Base-by-base conservation (phyloP, 2,797 vertebrate species). In the Spatula clypeata region DNA sequence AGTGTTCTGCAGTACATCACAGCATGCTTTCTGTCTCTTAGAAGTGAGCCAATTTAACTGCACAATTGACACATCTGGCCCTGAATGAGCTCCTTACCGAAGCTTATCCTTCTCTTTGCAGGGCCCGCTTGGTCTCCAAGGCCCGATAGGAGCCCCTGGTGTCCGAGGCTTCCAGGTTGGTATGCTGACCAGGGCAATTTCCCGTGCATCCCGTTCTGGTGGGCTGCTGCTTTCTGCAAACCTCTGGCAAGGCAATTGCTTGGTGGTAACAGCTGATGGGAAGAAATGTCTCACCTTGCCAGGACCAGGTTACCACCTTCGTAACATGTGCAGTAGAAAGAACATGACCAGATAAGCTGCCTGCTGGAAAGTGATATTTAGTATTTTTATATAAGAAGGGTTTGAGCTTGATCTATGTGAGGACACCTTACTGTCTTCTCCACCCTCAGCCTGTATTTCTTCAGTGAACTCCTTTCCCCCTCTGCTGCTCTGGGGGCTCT, bases 81-180 rank as follows among this genome's bases (percentile, higher is more conserved):
- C 34, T 14, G 0, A 11, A 7, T 26, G 18, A 29, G 12, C 58
- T 81, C 53, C 45, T 90, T 7, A 19, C n/a, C 54, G 21, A 67
- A 71, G 54, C 29, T 79, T 32, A 0, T 61, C 23, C 70, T 62
- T 97, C 45, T 97, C 31, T 90, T 97, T 96, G 88, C 97, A 99
- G 99, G 99, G 99, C 40, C 98, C 98, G 0, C 97, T 99, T 2
- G 99, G 99, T 91, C 97, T 98, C 15, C 97, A 96, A 71, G 99
- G 99, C 45, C 98, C 98, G 38, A 14, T 71, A 0, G 99, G 99
- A 85, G 97, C 96, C 64, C 98, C 98, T 3, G 99, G 99, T 34
- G 76, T 98, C n/a, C 98, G 98, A 97, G 99, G 99, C 79, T 99
- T 98, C 97, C 99, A 99, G 99, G 99, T 99, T 61, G 91, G 98